These are phyloP conservation scores for Temnopleurus reevesii DNA, from an alignment of 53 echinoderm and acorn worm genomes.

Conservation along the genomic window DNA sequence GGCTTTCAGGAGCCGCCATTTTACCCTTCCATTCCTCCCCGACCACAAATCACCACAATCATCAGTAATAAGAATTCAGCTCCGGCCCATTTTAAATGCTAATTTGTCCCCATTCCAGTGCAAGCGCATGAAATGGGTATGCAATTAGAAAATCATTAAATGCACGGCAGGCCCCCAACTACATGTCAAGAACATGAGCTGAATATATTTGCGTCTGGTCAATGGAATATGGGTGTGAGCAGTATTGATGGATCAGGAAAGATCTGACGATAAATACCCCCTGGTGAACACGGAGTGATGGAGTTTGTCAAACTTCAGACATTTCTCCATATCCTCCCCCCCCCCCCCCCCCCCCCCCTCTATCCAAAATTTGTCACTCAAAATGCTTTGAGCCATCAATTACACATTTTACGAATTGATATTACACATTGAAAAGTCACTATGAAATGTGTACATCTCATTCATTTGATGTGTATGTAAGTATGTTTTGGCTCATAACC, in stretches of 20 bases:
- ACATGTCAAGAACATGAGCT: not conserved
- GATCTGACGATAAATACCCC: not conserved
- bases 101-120: constrained; percentile 9
- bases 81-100: constrained; percentile 30
- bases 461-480: too few relatives aligned
- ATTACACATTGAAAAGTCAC: too few relatives aligned
- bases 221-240: not conserved
- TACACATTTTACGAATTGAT: too few relatives aligned
- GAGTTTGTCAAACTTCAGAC: too few relatives aligned
- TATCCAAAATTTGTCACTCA: too few relatives aligned
- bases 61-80: constrained; percentile 29
- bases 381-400: too few relatives aligned
- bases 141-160: constrained; percentile 43
- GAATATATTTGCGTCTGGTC: not conserved
- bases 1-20: constrained; percentile 11
- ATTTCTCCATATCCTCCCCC: not conserved
- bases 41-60: constrained; percentile 32
- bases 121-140: constrained; percentile 23
- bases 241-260: not conserved
- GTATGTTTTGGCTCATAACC: too few relatives aligned
- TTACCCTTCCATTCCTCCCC: not conserved
- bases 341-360: not conserved
- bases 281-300: too few relatives aligned
- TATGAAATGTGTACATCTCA: too few relatives aligned
- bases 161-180: not conserved